phyloP scores from a whole-genome alignment of 2,888 invertebrate species.

The Mellilla xanthometata region DNA sequence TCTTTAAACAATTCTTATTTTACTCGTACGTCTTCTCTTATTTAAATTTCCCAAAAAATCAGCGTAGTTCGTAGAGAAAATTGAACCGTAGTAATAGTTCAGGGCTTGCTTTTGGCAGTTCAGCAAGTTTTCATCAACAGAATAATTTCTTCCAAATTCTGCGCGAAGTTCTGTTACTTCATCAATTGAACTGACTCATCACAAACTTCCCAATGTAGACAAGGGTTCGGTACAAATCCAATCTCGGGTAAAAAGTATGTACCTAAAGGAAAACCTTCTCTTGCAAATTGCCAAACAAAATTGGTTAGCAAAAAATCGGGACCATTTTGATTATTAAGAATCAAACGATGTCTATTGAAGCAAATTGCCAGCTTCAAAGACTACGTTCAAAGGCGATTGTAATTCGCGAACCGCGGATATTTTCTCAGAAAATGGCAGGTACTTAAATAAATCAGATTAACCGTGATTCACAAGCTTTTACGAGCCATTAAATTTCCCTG shows the following conservation, averaged over 20 bases:
- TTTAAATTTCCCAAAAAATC: no score
- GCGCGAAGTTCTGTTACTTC: conserved; percentile 4
- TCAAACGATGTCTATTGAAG: conserved; percentile 12
- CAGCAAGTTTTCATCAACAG: neutral
- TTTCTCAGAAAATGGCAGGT: conserved; percentile 20
- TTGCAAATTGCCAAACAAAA: conserved; percentile 10
- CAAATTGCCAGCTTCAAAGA: conserved; percentile 14
- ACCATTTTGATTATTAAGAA: conserved; percentile 11
- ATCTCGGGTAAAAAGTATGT: neutral
- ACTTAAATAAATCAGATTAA: conserved; percentile 32
- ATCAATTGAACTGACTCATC: conserved; percentile 8
- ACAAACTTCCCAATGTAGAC: neutral
- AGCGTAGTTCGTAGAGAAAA: no score
- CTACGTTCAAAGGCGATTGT: conserved; percentile 15
- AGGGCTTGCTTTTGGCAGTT: neutral
- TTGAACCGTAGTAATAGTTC: no score
- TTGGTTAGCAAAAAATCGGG: conserved; percentile 8
- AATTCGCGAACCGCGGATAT: conserved; percentile 23
- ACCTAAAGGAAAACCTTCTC: neutral
- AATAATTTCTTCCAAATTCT: conserved; percentile 2
- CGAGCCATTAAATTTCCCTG: conserved; percentile 31
- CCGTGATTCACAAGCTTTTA: conserved; percentile 31
- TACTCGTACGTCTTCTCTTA: no score
- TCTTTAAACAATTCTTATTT: no score
- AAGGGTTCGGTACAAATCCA: conserved; percentile 3